phyloP scores from a whole-genome alignment of 2,113 vertebrate species.

The Pyxicephalus adspersus region DNA sequence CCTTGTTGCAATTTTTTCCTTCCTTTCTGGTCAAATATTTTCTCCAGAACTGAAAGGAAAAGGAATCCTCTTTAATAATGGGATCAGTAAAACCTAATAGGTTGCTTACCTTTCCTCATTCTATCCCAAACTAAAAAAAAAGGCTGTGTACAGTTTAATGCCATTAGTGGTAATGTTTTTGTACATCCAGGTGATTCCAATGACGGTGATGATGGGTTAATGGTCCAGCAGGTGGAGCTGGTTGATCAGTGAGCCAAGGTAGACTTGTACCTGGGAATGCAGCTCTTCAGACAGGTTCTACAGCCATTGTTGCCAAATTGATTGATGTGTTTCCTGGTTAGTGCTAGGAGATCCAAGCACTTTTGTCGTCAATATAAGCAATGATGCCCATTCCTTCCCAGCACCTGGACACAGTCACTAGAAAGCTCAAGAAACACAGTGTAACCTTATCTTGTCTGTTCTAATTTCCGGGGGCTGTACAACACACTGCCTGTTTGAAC shows the following conservation, averaged over 20 bases:
- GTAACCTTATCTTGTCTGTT: constrained; percentile 40
- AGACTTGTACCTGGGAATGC: constrained; percentile 39
- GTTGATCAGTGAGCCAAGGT: constrained; percentile 29
- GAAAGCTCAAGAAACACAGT: constrained; percentile 28
- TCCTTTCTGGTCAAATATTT: too few relatives aligned
- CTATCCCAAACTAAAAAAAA: too few relatives aligned
- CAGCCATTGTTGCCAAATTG: constrained; percentile 51
- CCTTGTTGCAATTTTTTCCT: too few relatives aligned
- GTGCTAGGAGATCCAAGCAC: constrained; percentile 52
- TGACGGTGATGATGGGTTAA: constrained; percentile 26
- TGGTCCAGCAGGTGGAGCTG: constrained; percentile 44
- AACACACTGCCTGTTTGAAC: not conserved
- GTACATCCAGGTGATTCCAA: not conserved
- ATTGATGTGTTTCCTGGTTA: constrained; percentile 48
- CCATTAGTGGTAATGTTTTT: too few relatives aligned
- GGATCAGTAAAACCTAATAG: too few relatives aligned
- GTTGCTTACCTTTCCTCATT: too few relatives aligned
- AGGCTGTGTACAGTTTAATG: too few relatives aligned
- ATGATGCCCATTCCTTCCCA: constrained; percentile 4
- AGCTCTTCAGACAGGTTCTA: constrained; percentile 42
- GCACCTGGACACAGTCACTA: constrained; percentile 37
- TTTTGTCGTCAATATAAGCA: constrained; percentile 46
- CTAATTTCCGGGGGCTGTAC: not conserved
- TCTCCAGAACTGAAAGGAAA: too few relatives aligned
- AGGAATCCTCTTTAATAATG: too few relatives aligned